Conservation (phyloP, 2,888 invertebrate species). For the Physocephala rufipes region DNA sequence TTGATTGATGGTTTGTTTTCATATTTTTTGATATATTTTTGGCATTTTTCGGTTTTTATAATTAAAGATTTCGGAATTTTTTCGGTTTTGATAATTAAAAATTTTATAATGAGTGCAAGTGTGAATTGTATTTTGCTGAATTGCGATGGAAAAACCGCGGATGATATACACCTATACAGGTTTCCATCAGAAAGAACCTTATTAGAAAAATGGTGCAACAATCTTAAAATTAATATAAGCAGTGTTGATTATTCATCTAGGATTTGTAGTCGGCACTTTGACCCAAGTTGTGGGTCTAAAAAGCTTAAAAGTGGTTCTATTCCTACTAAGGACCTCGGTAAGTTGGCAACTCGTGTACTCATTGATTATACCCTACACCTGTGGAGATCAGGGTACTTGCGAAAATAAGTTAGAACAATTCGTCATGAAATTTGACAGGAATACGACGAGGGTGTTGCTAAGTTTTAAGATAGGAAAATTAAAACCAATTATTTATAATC, state of each 20-base stretch:
- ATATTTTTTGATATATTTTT: too few species aligned
- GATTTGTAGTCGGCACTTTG: constrained; percentile 5
- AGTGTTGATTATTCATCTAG: neutral
- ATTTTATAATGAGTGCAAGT: too few species aligned
- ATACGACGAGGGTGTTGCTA: too few species aligned
- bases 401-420: too few species aligned
- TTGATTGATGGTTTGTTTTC: too few species aligned
- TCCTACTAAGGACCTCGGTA: constrained; percentile 7
- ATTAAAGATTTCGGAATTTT: too few species aligned
- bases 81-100: too few species aligned
- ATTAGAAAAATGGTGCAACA: constrained; percentile 2
- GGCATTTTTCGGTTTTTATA: too few species aligned
- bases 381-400: too few species aligned
- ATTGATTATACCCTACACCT: neutral
- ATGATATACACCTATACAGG: neutral
- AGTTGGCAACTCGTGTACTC: neutral
- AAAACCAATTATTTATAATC: too few species aligned
- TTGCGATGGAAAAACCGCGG: constrained; percentile 2
- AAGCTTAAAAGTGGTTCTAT: constrained; percentile 11
- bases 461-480: too few species aligned
- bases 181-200: neutral
- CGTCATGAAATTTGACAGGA: too few species aligned
- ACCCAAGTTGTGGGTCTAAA: neutral
- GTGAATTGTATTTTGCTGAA: constrained; percentile 1
- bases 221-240: neutral